Evolutionary conservation across 2,888 invertebrate species (phyloP).

Genomic region (Agriopis marginaria): DNA sequence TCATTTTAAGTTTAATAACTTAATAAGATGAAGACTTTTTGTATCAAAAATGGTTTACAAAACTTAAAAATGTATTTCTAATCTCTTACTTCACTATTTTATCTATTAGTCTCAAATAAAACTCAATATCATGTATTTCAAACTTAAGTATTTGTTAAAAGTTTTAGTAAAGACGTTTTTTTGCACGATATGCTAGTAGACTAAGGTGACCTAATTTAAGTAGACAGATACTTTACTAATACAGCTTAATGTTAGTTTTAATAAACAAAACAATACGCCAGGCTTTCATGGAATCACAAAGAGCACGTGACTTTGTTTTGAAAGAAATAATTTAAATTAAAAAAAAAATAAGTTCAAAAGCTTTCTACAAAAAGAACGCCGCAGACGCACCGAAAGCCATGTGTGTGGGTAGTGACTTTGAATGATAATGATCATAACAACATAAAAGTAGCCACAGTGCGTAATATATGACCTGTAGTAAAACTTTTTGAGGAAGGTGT

Average conservation of each 20-base stretch:
- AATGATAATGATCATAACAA: conserved; percentile 84
- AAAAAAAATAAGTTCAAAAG: conserved; percentile 50
- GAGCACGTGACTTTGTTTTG: conserved; percentile 6
- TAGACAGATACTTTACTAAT: background rate
- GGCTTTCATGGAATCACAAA: conserved; percentile 7
- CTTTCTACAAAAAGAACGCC: conserved; percentile 50
- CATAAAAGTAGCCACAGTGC: conserved; percentile 80
- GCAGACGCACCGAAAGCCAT: conserved; percentile 55
- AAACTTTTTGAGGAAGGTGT: conserved; percentile 84
- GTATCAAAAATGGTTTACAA: background rate
- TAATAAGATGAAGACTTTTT: conserved; percentile 4
- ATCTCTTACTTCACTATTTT: no score
- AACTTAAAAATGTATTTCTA: background rate
- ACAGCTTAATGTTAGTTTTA: background rate
- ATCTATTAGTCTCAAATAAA: no score
- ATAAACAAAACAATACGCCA: background rate
- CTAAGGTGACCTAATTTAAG: background rate
- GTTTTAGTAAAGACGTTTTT: no score
- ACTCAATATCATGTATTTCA: no score
- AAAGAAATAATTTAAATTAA: conserved; percentile 31
- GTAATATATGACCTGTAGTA: conserved; percentile 82
- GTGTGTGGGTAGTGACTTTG: conserved; percentile 80
- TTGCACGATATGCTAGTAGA: no score
- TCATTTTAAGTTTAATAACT: conserved; percentile 64
- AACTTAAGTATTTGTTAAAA: no score